Base-by-base conservation (phyloP, 2,113 vertebrate species). In the Elachura formosa region DNA sequence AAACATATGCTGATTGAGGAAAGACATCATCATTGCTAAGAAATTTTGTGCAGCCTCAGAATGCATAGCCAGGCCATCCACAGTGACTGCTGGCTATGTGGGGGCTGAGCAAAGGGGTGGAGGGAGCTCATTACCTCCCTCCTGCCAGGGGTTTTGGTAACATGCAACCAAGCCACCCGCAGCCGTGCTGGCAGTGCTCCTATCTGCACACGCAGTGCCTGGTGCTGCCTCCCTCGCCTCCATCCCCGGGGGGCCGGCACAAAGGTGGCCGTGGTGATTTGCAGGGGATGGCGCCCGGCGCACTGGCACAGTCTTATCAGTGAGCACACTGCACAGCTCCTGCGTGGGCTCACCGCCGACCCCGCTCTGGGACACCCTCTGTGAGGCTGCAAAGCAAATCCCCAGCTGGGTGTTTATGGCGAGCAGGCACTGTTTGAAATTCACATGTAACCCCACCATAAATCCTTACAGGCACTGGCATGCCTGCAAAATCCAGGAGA, bases 281-380 rank as follows among this genome's bases (percentile, higher is more conserved):
- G 93, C 31, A 4, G 91, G 48, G 83, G 94, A 77, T 2, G 84
- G 94, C 1, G 63, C 64, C 76, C 5, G 63, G 67, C 9, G 1
- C 88, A 3, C 95, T 96, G 95, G 95, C 94, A 96, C 7, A 0
- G 79, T 54, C 92, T 96, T 96, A 96, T 96, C 95, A 29, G 85
- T 11, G 2, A 36, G 82, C 64, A 4, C 90, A 77, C 36, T 4
- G 90, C 87, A 84, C 52, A 0, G 87, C 79, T 51, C 58, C 80
- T 6, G 5, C 3, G 3, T 0, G 46, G 83, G 80, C 87, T 64
- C 22, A 0, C 14, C 5, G 8, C 83, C 3, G 31, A 58, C 66
- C 68, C 59, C 4, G 4, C 67, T 4, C 23, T 0, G 29, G 54
- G 71, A 81, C 7, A 29, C 52, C 48, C 63, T 54, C 71, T 0